These are phyloP conservation scores for Odontomyia ornata DNA, from an alignment of 2,888 invertebrate genomes.

Conservation along the genomic window DNA sequence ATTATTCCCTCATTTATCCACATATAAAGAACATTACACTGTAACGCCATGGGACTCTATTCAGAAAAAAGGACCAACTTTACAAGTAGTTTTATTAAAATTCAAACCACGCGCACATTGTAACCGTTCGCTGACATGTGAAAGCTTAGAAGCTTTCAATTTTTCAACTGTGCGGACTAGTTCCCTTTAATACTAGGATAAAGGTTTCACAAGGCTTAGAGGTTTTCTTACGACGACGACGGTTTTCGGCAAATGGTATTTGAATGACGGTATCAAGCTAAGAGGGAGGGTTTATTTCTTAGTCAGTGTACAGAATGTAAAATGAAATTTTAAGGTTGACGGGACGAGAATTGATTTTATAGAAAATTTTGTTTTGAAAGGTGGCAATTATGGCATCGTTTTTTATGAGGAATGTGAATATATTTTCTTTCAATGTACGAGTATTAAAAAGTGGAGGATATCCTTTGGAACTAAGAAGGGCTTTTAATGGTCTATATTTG, in stretches of 20 bases:
- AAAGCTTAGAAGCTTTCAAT: conserved; percentile 45
- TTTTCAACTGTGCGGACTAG: conserved; percentile 40
- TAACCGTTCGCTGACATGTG: conserved; percentile 49
- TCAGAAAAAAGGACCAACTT: not conserved
- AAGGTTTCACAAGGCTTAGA: not conserved
- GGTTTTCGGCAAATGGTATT: not conserved
- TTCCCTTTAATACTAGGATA: conserved; percentile 12
- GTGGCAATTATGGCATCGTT: too few relatives aligned
- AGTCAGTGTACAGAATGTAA: too few relatives aligned
- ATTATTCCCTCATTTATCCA: conserved; percentile 3
- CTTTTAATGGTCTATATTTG: too few relatives aligned
- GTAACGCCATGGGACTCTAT: not conserved
- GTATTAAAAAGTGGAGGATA: too few relatives aligned
- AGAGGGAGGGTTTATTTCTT: not conserved
- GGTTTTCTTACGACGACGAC: not conserved
- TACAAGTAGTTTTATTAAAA: conserved; percentile 40
- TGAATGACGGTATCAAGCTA: not conserved
- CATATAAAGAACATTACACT: not conserved
- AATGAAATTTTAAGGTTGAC: too few relatives aligned
- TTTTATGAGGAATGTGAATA: too few relatives aligned
- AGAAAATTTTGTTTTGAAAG: too few relatives aligned
- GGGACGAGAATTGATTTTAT: too few relatives aligned
- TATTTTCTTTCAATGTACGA: too few relatives aligned
- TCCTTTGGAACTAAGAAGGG: too few relatives aligned
- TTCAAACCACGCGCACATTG: conserved; percentile 44